Evolutionary conservation across 2,888 invertebrate genomes (phyloP).

Genomic region (Diaperis boleti): DNA sequence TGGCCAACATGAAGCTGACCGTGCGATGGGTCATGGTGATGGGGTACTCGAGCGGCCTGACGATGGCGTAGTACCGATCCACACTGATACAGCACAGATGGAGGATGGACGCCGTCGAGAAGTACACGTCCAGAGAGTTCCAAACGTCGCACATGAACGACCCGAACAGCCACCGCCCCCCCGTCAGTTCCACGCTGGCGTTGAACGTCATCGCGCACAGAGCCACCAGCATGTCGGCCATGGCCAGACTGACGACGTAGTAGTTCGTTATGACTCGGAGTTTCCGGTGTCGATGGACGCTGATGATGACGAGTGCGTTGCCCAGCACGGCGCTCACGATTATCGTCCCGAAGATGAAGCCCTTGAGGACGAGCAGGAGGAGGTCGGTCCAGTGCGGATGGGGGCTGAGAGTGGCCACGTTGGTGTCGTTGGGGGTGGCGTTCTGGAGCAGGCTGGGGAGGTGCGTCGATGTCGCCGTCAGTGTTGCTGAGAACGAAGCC

Average conservation of each 20-base stretch:
- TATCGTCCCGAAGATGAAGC: slow-evolving; percentile 85
- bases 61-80: slow-evolving; percentile 88
- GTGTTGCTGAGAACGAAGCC: slow-evolving; percentile 64
- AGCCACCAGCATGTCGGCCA: slow-evolving; percentile 94
- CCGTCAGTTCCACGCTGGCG: slow-evolving; percentile 84
- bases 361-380: slow-evolving; percentile 77
- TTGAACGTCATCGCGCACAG: slow-evolving; percentile 94
- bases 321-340: slow-evolving; percentile 92
- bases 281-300: slow-evolving; percentile 84
- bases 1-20: slow-evolving; percentile 84
- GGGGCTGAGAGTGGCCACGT: slow-evolving; percentile 59
- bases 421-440: slow-evolving; percentile 56
- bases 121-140: slow-evolving; percentile 94
- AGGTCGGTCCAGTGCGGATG: slow-evolving; percentile 69
- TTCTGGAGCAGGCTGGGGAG: slow-evolving; percentile 56
- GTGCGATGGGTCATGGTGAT: slow-evolving; percentile 90
- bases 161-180: slow-evolving; percentile 90
- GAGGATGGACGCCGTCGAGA: slow-evolving; percentile 91
- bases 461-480: slow-evolving; percentile 58
- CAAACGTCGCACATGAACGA: slow-evolving; percentile 93
- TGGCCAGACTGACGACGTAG: slow-evolving; percentile 94
- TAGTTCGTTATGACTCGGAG: slow-evolving; percentile 93
- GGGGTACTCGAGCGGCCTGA: slow-evolving; percentile 91
- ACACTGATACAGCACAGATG: slow-evolving; percentile 96
- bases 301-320: slow-evolving; percentile 90